These are phyloP conservation scores for Tetrapedia diversipes DNA, from an alignment of 2,888 invertebrate species.

Conservation along the genomic window DNA sequence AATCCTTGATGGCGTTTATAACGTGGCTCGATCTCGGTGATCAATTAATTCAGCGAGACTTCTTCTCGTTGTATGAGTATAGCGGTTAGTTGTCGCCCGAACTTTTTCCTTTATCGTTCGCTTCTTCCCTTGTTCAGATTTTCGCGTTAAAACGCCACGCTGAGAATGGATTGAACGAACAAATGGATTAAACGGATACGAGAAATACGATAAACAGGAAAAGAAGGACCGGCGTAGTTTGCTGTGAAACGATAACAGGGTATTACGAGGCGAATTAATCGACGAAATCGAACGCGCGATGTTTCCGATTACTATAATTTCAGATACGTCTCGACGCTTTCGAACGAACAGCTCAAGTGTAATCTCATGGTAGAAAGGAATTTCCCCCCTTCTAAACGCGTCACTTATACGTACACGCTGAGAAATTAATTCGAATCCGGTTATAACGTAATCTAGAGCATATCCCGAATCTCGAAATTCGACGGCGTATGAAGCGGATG, in stretches of 20 bases:
- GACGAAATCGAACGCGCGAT: neutral
- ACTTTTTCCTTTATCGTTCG: too few relatives aligned
- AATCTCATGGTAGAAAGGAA: conserved; percentile 9
- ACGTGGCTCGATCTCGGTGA: conserved; percentile 5
- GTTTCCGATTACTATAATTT: neutral
- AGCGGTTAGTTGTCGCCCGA: too few relatives aligned
- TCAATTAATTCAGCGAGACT: neutral
- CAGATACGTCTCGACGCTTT: neutral
- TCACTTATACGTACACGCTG: neutral
- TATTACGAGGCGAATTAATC: neutral
- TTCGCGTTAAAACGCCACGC: too few relatives aligned
- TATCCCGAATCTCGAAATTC: too few relatives aligned
- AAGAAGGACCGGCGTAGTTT: neutral
- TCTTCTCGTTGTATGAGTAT: neutral
- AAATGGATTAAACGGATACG: too few relatives aligned
- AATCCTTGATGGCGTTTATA: conserved; percentile 20
- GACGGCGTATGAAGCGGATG: too few relatives aligned
- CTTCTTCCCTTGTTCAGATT: too few relatives aligned
- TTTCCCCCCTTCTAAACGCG: neutral
- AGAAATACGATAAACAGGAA: neutral
- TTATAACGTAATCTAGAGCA: too few relatives aligned
- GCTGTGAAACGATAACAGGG: neutral
- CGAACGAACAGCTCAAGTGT: neutral
- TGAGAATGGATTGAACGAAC: neutral
- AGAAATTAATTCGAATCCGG: conserved; percentile 23